phyloP scores from a whole-genome alignment of 2,797 vertebrate genomes.

The Protonibea diacanthus region DNA sequence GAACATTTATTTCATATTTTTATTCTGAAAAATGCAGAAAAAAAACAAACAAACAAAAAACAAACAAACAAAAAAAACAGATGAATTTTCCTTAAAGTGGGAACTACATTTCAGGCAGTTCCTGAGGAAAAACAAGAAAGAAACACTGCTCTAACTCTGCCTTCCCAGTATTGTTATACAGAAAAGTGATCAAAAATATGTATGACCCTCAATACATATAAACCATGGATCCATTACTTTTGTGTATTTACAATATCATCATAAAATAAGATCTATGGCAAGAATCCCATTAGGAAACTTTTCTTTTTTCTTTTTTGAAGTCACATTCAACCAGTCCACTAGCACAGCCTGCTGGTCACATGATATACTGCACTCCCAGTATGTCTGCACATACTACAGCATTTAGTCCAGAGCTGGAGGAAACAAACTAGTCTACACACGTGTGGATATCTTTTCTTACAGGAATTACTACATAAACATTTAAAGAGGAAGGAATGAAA shows the following conservation, averaged over 20 bases:
- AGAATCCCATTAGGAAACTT: constrained; percentile 40
- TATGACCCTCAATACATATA: constrained; percentile 56
- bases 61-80: constrained; percentile 43
- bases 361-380: constrained; percentile 56
- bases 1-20: constrained; percentile 76
- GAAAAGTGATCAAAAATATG: constrained; percentile 56
- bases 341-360: constrained; percentile 78
- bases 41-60: constrained; percentile 20
- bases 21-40: constrained; percentile 72
- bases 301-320: constrained; percentile 11
- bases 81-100: constrained; percentile 60
- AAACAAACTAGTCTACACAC: constrained; percentile 24
- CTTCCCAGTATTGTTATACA: constrained; percentile 46
- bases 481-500: constrained; percentile 45
- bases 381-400: constrained; percentile 41
- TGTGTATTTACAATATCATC: constrained; percentile 63
- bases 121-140: constrained; percentile 35
- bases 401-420: constrained; percentile 37
- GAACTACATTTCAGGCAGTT: constrained; percentile 65
- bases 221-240: constrained; percentile 58
- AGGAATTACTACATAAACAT: constrained; percentile 56
- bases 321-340: constrained; percentile 77
- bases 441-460: constrained; percentile 36
- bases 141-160: constrained; percentile 38
- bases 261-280: constrained; percentile 62